Base-by-base conservation (phyloP, 2,888 invertebrate species). In the Resseliella maxima region DNA sequence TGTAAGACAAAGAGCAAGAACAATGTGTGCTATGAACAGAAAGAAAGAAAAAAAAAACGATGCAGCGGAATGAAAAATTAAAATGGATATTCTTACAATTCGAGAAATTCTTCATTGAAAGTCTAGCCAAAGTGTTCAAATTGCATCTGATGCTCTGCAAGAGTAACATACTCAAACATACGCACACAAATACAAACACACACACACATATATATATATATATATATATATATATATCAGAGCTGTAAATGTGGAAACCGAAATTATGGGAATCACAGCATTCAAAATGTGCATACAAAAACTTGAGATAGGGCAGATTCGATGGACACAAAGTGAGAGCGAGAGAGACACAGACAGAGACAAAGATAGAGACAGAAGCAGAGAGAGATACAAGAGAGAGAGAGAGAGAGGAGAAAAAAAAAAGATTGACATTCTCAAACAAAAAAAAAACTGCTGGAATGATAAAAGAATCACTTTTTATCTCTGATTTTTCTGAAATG, bases 1-100 rank as follows among this genome's bases (percentile, higher is more conserved):
- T 38, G n/a, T n/a, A 83, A 36, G 38, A 83, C 38, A 36, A 38
- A 83, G 38, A n/a, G 18, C 2, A 35, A 12, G 36, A n/a, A 81
- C 21, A 36, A 21, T 36, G 36, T 81, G 38, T 12, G 38, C 64
- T 64, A 38, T 3, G 5, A 5, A n/a, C 21, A 38, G 38, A 18
- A 0, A 83, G n/a, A 31, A 38, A n/a, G 8, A 5, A 10, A 38
- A 15, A 83, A 21, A 83, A 83, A 83, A 35, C 38, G 38, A 83
- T 38, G n/a, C 83, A 38, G n/a, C 24, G n/a, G n/a, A 36, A 83
- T 83, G 83, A 83, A 83, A 83, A 83, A 83, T 83, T 83, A 83
- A 38, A n/a, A 83, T 83, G 83, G 38, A 83, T 83, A 38, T 83
- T 83, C 83, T 83, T 83, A 83, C 83, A 83, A 83, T 83, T 83